Percentiles rank a stretch among this genome's conserved stretches.
Evolutionary conservation across 2,113 vertebrate species (phyloP).

Genomic region (Poeciliopsis occidentalis): DNA sequence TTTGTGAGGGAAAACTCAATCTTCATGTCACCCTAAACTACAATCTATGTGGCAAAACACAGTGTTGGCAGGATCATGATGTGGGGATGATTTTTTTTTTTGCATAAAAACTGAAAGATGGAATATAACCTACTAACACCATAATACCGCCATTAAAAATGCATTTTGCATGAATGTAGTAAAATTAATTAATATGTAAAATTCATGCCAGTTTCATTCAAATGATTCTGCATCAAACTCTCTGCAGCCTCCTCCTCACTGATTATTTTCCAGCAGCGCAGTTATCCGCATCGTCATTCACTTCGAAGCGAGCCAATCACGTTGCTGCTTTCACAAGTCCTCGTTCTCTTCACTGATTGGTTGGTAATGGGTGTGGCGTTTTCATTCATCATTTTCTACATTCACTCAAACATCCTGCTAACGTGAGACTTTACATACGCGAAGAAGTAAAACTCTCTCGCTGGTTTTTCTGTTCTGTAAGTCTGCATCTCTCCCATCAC

Average conservation of each 20-base stretch:
- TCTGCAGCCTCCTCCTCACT: not conserved
- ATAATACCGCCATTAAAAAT: not conserved
- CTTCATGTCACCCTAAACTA: not conserved
- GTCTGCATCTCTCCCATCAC: constrained; percentile 1
- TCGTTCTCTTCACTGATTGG: constrained; percentile 25
- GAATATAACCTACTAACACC: too few species aligned
- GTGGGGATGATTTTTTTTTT: not conserved
- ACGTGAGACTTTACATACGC: not conserved
- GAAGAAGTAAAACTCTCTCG: not conserved
- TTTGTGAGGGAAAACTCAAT: not conserved
- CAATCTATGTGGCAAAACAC: not conserved
- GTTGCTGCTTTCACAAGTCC: not conserved
- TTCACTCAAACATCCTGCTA: constrained; percentile 39
- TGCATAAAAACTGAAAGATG: not conserved
- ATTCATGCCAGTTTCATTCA: not conserved
- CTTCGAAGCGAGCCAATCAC: constrained; percentile 18
- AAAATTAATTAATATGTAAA: not conserved
- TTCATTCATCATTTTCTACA: constrained; percentile 51
- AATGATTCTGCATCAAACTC: not conserved
- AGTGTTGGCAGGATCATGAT: not conserved
- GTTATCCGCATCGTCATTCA: constrained; percentile 42
- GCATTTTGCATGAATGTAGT: not conserved
- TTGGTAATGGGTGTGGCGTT: constrained; percentile 6
- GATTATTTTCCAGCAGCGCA: not conserved
- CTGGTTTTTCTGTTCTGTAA: not conserved